Base-by-base conservation (phyloP, 1,140 invertebrate genomes). In the Panagrolaimus sp. region DNA sequence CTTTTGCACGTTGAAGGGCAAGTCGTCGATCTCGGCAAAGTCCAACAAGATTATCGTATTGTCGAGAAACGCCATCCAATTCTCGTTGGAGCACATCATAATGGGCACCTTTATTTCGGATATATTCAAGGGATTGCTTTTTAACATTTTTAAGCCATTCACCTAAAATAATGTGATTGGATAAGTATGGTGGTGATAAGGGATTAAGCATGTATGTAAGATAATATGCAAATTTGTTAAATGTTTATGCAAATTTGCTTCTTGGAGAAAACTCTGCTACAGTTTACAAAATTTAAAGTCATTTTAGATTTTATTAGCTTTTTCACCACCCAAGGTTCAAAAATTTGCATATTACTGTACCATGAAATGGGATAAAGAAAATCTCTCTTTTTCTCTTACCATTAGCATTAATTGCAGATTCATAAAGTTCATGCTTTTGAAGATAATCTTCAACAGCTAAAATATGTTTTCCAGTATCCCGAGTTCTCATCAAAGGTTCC, bases 391-490 rank as follows among this genome's bases (percentile, higher is more conserved):
- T 9, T 88, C 90, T 80, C 94, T 91, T 10, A 91, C 91, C 72
- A 92, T 86, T 0, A 91, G 90, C 32, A 82, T 72, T 76, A 24
- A 74, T 45, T 12, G 71, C 79, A 62, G 94, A 85, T 82, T 97
- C 93, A 75, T 92, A 89, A 26, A 98, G 85, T 62, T 89, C 90
- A 83, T 97, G 94, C 73, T 93, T 93, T 78, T 97, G 93, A 32
- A 96, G 84, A 12, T 94, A 85, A 77, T 96, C 93, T 83, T 98
- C 94, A 1, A 94, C 93, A 28, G 90, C 93, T 52, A 95, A 85
- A 26, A 97, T 85, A 86, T 98, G 94, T 0, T 91, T 90, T 0
- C 93, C 93, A 2, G 91, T 90, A 81, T 96, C 93, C 68, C 90
- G 90, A 9, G 91, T 92, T 72, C 89, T 88, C 83, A 94, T 91